phyloP scores from a whole-genome alignment of 2,888 invertebrate species.

The Chymomyza amoena region DNA sequence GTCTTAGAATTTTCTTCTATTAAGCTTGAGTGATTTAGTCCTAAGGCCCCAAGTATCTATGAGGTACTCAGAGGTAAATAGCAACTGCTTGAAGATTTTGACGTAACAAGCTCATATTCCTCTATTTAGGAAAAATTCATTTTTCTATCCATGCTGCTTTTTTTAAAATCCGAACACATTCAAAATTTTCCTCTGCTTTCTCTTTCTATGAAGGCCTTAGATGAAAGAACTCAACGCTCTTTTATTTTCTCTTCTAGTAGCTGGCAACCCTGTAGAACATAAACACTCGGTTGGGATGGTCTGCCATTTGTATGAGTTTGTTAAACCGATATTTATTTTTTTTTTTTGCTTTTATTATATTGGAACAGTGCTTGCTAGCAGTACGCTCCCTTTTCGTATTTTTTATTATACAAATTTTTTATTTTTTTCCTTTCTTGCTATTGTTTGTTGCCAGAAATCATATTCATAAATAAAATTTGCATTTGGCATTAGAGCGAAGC shows the following conservation, averaged over 20 bases:
- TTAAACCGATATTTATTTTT: conserved; percentile 61
- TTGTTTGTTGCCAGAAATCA: conserved; percentile 71
- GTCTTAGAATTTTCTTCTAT: too few species aligned
- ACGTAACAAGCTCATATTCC: too few species aligned
- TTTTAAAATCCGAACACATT: too few species aligned
- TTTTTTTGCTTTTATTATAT: conserved; percentile 35
- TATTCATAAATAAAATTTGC: conserved; percentile 73
- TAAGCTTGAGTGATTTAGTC: too few species aligned
- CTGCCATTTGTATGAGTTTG: conserved; percentile 63
- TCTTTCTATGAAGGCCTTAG: too few species aligned
- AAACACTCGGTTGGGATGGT: conserved; percentile 17
- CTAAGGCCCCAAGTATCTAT: too few species aligned
- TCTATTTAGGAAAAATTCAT: too few species aligned
- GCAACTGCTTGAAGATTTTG: too few species aligned
- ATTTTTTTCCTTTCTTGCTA: conserved; percentile 42
- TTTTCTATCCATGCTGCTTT: too few species aligned
- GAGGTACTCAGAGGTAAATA: too few species aligned
- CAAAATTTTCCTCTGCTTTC: too few species aligned
- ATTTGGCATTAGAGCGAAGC: conserved; percentile 58
- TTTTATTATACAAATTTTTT: background rate
- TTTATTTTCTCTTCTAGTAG: background rate
- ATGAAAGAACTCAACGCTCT: background rate
- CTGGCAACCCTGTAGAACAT: background rate
- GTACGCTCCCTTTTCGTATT: background rate
- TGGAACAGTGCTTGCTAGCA: conserved; percentile 2